Base-by-base conservation (phyloP, 2,888 invertebrate genomes). In the Archaeoteleia sp. region DNA sequence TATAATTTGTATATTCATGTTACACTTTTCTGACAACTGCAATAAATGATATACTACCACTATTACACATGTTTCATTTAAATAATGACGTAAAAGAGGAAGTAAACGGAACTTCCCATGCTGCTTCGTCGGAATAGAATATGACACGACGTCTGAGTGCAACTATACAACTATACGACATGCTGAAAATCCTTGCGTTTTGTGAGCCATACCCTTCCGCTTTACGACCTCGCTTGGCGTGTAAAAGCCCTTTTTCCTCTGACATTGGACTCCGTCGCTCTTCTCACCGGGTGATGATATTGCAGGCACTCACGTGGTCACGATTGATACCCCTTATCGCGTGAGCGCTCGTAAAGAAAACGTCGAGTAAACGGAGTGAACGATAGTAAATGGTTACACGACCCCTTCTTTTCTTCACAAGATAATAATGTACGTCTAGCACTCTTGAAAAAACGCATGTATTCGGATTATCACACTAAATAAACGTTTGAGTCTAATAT, bases 281-380 rank as follows among this genome's bases (percentile, higher is more conserved):
- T 60, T 43, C 60, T 35, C 35, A 27, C 35, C 15, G 4, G 3
- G 32, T 37, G 60, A 60, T 49, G 49, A 51, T 51, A 60, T 60
- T 58, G 58, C 58, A 58, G 49, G 46, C 49, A 58, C 58, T 58
- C 58, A 49, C 30, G 29, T 46, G 27, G 57, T 57, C 48, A 58
- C 43, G 60, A 60, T 43, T 60, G 42, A 60, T 60, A 60, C 43
- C 25, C 37, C 60, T 60, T 60, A 60, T 60, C 60, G 35, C 20
- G 27, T 51, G 35, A 8, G 43, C 49, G 49, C 49, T 49, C 60
- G 49, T 58, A 58, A 60, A 43, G 37, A 14, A 42, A 42, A 30
- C 35, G 17, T 10, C 49, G 58, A 49, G 39, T 23, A 57, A 57
- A 57, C 57, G 57, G 34, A 57, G 48, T 23, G 58, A 48, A 49